Evolutionary conservation across 2,113 vertebrate species (phyloP), one percentile per base, ranked within the genome.

Genomic region (Leptocoma aspasia): DNA sequence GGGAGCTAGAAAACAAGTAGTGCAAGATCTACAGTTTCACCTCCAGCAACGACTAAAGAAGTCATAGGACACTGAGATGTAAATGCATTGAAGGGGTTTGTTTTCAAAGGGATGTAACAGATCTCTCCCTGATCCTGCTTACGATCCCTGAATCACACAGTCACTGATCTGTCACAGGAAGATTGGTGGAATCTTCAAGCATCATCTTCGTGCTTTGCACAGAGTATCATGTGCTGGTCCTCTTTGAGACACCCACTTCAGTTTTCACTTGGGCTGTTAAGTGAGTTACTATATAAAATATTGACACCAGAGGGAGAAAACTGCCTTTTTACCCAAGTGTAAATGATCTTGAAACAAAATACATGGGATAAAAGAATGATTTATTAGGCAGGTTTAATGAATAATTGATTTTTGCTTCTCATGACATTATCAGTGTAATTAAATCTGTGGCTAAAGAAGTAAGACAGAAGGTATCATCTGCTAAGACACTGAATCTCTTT

Each of bases 301-400:
- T 93, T 89, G 81, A 94, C 6, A 3, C n/a, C 17, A 42, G 77
- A 82, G 65, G 73, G 81, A 82, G 90, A 93, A 96, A 96, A 78
- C 44, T 79, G 76, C 70, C 49, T 73, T 87, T 89, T 92, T 88
- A 73, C 78, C 53, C 45, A 83, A 89, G 89, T 77, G 89, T 97
- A 90, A 95, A 79, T 85, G 89, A 93, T 96, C 92, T 96, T 93
- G 96, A 97, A 98, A 96, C 90, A 82, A 92, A 95, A 96, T 92
- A 95, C 89, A 5, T 31, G 70, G 70, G 60, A 53, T 69, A 39
- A 91, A 90, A 90, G 66, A 82, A 79, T 45, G 49, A 84, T 87
- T 85, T 90, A 82, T 90, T 94, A 94, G 65, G 41, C 15, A 9
- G 35, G 53, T 89, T 89, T 86, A 84, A 73, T 93, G 89, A 96